Evolutionary conservation across 1,140 invertebrate genomes (phyloP).

Genomic region (Brachionus paranguensis): DNA sequence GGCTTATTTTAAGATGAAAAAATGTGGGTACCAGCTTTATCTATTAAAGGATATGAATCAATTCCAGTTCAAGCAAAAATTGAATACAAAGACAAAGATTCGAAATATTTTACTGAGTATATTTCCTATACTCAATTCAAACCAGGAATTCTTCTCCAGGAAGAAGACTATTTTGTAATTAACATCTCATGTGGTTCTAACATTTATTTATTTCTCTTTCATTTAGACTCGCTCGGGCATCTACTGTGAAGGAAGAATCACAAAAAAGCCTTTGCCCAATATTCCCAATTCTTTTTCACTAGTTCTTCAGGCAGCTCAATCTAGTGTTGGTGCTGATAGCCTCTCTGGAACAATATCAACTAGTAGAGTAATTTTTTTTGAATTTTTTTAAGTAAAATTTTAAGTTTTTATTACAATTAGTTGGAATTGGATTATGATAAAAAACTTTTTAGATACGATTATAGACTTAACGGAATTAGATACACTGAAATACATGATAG

Average conservation of each 20-base stretch:
- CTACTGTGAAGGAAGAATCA: neutral
- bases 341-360: neutral
- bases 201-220: neutral
- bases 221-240: neutral
- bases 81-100: neutral
- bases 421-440: conserved; percentile 31
- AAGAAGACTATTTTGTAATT: conserved; percentile 33
- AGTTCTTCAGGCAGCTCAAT: neutral
- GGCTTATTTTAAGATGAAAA: conserved; percentile 7
- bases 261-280: conserved; percentile 9
- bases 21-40: conserved; percentile 6
- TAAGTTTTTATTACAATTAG: neutral
- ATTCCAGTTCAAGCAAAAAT: conserved; percentile 24
- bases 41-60: neutral
- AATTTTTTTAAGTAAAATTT: neutral
- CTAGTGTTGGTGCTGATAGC: neutral
- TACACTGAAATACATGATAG: conserved; percentile 22
- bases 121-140: neutral
- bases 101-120: neutral
- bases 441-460: conserved; percentile 18
- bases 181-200: neutral
- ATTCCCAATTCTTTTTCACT: conserved; percentile 8
- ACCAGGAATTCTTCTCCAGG: neutral
- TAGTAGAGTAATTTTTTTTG: neutral
- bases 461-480: neutral